phyloP scores from a whole-genome alignment of 2,888 invertebrate genomes.

The Acanthosoma haemorrhoidale region DNA sequence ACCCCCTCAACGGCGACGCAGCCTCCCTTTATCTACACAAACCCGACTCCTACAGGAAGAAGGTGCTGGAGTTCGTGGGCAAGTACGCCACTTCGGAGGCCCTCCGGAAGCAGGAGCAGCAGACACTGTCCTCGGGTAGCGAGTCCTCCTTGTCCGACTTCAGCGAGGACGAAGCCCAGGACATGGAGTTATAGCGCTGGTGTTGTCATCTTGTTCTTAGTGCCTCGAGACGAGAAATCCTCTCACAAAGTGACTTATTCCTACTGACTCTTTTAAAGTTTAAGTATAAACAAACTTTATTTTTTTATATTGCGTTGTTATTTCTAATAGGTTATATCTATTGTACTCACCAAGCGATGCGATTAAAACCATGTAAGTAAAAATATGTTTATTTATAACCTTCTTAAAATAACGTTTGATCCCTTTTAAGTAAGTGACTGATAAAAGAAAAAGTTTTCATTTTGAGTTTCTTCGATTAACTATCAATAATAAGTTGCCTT shows the following conservation, averaged over 20 bases:
- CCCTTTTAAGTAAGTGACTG: neutral
- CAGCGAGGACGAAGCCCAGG: constrained; percentile 96
- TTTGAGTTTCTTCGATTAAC: no score
- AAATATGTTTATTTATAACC: constrained; percentile 10
- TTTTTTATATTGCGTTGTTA: constrained; percentile 2
- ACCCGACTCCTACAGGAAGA: constrained; percentile 99
- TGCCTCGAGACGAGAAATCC: neutral
- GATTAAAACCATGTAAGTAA: constrained; percentile 12
- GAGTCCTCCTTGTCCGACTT: constrained; percentile 98
- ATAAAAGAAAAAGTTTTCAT: no score
- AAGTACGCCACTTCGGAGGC: constrained; percentile 98
- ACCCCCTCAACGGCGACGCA: constrained; percentile 98
- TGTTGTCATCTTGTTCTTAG: neutral
- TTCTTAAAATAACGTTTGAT: neutral
- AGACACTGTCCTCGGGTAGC: constrained; percentile 74
- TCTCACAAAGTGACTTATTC: neutral
- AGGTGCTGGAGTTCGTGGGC: constrained; percentile 97
- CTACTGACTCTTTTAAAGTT: neutral
- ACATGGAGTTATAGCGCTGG: constrained; percentile 94
- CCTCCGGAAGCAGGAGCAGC: constrained; percentile 77
- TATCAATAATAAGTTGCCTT: no score
- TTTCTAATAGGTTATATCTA: neutral
- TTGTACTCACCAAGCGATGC: neutral
- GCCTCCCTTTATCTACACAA: constrained; percentile 99
- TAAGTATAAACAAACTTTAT: neutral